Evolutionary conservation across 1,140 invertebrate genomes (phyloP).

Genomic region (Monomorium pharaonis): DNA sequence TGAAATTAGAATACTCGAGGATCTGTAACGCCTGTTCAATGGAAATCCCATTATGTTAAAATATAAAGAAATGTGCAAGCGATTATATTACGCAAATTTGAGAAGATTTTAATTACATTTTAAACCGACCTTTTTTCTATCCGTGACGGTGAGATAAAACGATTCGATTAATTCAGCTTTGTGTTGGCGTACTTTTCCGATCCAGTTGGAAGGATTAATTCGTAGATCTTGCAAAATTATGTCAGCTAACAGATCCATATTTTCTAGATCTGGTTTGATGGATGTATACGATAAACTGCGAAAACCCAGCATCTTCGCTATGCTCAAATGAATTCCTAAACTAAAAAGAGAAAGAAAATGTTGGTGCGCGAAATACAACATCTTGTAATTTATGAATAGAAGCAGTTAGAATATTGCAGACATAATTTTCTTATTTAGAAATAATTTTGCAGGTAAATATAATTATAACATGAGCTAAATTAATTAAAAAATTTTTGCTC

Average conservation of each 20-base stretch:
- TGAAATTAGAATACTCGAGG: constrained; percentile 80
- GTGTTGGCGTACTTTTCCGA: constrained; percentile 73
- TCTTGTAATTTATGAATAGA: not conserved
- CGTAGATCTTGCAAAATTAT: constrained; percentile 72
- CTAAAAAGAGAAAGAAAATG: constrained; percentile 53
- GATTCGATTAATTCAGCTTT: constrained; percentile 77
- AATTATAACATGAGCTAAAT: not conserved
- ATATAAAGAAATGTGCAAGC: not conserved
- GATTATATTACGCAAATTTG: not conserved
- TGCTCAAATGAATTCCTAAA: constrained; percentile 77
- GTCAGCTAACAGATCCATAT: constrained; percentile 76
- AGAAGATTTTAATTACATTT: not conserved
- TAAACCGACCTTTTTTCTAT: constrained; percentile 75
- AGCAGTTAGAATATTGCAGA: not conserved
- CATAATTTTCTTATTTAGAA: not conserved
- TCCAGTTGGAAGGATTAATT: constrained; percentile 73
- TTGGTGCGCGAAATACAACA: not conserved
- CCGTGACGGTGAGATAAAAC: constrained; percentile 79
- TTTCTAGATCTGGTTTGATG: constrained; percentile 75
- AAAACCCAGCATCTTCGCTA: constrained; percentile 73
- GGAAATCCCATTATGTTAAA: not conserved
- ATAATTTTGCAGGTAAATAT: not conserved
- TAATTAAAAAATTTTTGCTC: not conserved
- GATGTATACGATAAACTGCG: constrained; percentile 72
- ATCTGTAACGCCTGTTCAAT: constrained; percentile 75